Evolutionary conservation across 2,797 vertebrate genomes (phyloP).

Genomic region (Pseudotriccus pelzelni): DNA sequence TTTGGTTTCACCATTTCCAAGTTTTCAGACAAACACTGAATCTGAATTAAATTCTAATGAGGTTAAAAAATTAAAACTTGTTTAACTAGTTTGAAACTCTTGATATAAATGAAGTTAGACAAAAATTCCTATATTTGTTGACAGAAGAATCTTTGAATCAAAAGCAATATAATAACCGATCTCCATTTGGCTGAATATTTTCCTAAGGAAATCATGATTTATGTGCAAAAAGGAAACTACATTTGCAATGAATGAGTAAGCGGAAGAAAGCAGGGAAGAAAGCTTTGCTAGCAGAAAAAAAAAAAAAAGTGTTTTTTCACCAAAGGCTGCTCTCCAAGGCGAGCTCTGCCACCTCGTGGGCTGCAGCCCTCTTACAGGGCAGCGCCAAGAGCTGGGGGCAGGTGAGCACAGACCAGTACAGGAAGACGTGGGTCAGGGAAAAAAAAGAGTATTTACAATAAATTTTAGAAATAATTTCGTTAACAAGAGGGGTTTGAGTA

Average conservation of each 20-base stretch:
- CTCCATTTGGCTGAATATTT: background rate
- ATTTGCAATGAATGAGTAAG: background rate
- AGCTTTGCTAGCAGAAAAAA: background rate
- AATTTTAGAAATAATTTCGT: background rate
- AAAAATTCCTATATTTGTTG: background rate
- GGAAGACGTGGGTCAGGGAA: fast-evolving
- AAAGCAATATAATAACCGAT: background rate
- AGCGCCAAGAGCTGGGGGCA: background rate
- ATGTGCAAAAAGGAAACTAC: background rate
- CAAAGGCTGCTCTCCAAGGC: background rate
- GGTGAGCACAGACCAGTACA: fast-evolving
- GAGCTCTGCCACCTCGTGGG: constrained; percentile 57
- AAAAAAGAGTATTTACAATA: background rate
- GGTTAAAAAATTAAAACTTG: background rate
- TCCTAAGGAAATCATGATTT: background rate
- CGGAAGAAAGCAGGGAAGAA: background rate
- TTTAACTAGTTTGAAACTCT: background rate
- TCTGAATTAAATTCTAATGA: background rate
- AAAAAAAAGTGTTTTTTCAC: background rate
- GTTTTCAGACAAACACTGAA: background rate
- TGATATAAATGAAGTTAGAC: background rate
- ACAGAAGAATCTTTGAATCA: background rate
- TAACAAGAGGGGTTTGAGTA: background rate
- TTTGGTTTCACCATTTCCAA: background rate
- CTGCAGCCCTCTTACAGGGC: background rate